phyloP scores from a whole-genome alignment of 1,140 invertebrate genomes.

The Drosophila chauvacae region DNA sequence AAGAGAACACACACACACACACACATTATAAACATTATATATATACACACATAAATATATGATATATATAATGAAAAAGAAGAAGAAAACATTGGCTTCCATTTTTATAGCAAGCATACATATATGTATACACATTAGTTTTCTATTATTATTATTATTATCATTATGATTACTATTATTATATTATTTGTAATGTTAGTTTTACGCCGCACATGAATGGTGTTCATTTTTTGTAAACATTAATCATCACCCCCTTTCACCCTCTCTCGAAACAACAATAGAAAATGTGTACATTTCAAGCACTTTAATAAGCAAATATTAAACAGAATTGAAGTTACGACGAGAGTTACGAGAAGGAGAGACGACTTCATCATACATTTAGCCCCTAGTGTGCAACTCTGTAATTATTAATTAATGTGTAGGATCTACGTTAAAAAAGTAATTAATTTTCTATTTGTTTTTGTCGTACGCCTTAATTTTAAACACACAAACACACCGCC shows the following conservation, averaged over 20 bases:
- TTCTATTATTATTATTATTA: conserved; percentile 41
- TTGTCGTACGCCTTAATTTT: conserved; percentile 69
- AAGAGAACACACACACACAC: conserved; percentile 30
- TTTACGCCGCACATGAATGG: conserved; percentile 55
- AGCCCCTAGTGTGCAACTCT: conserved; percentile 53
- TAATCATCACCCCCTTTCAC: conserved; percentile 29
- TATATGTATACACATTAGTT: conserved; percentile 58
- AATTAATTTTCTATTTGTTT: conserved; percentile 67
- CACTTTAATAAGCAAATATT: conserved; percentile 57
- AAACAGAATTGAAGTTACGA: conserved; percentile 14
- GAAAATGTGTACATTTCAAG: conserved; percentile 64
- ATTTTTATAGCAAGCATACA: conserved; percentile 63
- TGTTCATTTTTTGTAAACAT: conserved; percentile 68
- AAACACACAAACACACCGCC: conserved; percentile 68
- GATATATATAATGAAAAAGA: conserved; percentile 8
- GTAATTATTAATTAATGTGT: conserved; percentile 68
- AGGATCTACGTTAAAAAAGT: conserved; percentile 52
- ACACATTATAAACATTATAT: conserved; percentile 39
- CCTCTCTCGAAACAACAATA: conserved; percentile 37
- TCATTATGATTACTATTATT: conserved; percentile 36
- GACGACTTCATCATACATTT: conserved; percentile 36
- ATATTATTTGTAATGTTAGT: conserved; percentile 44
- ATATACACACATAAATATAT: conserved; percentile 1
- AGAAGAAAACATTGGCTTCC: conserved; percentile 76
- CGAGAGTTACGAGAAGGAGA: neutral